A percentile compares a stretch with the other conserved stretches of the same genome.
Conservation (phyloP, 1,140 invertebrate genomes). For the Conus ventricosus region DNA sequence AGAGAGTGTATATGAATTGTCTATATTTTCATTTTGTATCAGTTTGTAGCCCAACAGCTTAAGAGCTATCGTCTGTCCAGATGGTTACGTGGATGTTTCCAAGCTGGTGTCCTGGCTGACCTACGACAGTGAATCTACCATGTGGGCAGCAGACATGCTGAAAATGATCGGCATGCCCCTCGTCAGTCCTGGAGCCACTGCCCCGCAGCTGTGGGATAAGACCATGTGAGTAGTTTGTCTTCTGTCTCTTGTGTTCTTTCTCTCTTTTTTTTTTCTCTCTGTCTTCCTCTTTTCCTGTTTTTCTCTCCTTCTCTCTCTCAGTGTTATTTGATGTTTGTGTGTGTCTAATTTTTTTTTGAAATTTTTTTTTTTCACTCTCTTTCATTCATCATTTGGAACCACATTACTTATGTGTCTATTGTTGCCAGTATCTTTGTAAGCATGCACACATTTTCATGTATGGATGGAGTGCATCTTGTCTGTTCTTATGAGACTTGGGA, state of each 20-base stretch:
- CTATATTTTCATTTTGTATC: too few species aligned
- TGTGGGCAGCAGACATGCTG: constrained; percentile 56
- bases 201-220: constrained; percentile 84
- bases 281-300: neutral
- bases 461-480: too few species aligned
- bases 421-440: too few species aligned
- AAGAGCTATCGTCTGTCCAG: neutral
- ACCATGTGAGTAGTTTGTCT: constrained; percentile 68
- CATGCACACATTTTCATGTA: too few species aligned
- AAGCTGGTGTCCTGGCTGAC: constrained; percentile 61
- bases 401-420: neutral
- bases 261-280: neutral
- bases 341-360: neutral
- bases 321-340: neutral
- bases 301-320: neutral
- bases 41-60: too few species aligned
- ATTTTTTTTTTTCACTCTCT: neutral
- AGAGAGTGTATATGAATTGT: too few species aligned
- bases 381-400: neutral
- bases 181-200: constrained; percentile 77
- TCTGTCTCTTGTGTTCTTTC: neutral
- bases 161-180: constrained; percentile 51
- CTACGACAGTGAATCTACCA: constrained; percentile 64
- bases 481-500: too few species aligned
- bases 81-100: constrained; percentile 31